Base-by-base conservation (phyloP, 2,888 invertebrate species). In the Macaria liturata region DNA sequence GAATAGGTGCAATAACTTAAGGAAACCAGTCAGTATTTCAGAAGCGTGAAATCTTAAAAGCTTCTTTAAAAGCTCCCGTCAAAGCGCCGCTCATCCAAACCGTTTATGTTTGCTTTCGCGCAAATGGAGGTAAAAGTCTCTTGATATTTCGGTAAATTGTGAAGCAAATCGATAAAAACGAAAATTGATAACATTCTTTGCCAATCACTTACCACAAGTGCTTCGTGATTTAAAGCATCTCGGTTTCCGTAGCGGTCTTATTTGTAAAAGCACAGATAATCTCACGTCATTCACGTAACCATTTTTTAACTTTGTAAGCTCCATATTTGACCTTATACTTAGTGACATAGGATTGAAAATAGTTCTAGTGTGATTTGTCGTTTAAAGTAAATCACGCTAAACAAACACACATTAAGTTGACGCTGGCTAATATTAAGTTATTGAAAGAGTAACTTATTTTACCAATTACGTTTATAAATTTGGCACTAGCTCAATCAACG, bases 141-240 rank as follows among this genome's bases (percentile, higher is more conserved):
- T 61, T 59, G 69, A 73, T 75, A 83, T 82, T 84, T 83, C 73
- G 74, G 75, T 83, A 84, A 85, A 84, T 83, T 80, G 78, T 79
- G 80, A 55, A 74, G 74, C 68, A 82, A 83, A 81, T 81, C 77
- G 78, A 84, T 81, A 81, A 84, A 81, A 83, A 81, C 68, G 71
- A 75, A 80, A 81, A 76, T 77, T 73, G 74, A 74, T 75, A 76
- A 74, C 58, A 60, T 69, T 76, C 75, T 83, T 80, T 80, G 78
- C 68, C 79, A 77, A 77, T 81, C 80, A 80, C 80, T 86, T 86
- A 79, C 81, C 83, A 83, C 82, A 86, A 89, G 88, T 89, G 88
- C 69, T 80, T 84, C 83, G 84, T 84, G 83, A 83, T 83, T 84
- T 81, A 75, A 76, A 71, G 67, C 74, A 75, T 78, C 76, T 75